These are phyloP conservation scores for Dinocampus coccinellae DNA, from an alignment of 2,888 invertebrate genomes.

Conservation along the genomic window DNA sequence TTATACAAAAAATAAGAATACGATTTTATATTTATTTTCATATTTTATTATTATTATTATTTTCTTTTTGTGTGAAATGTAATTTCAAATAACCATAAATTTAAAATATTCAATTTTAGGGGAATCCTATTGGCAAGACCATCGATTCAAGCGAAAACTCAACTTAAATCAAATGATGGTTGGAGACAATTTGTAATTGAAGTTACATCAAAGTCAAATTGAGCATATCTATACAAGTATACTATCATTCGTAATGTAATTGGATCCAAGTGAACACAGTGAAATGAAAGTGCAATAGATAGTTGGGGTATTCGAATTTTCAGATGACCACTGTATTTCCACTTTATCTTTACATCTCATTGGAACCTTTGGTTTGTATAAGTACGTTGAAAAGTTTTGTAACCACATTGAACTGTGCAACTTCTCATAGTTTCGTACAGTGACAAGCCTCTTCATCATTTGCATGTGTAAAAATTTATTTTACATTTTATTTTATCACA, in stretches of 20 bases:
- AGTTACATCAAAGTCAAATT: conserved; percentile 13
- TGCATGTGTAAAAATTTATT: conserved; percentile 1
- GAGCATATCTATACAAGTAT: not conserved
- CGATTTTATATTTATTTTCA: no score
- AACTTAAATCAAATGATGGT: not conserved
- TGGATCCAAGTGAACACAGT: conserved; percentile 5
- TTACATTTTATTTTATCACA: not conserved
- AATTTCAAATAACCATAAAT: no score
- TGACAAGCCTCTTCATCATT: not conserved
- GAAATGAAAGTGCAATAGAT: not conserved
- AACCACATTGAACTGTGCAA: conserved; percentile 11
- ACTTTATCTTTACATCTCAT: not conserved
- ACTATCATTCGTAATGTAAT: not conserved
- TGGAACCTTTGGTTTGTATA: not conserved
- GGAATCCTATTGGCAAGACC: no score
- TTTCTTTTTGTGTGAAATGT: no score
- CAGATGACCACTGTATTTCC: not conserved
- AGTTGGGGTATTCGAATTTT: conserved; percentile 2
- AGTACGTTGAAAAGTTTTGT: conserved; percentile 10
- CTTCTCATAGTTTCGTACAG: not conserved
- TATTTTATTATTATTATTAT: no score
- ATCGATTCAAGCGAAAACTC: no score
- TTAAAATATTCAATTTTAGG: no score
- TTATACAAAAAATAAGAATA: no score
- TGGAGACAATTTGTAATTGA: not conserved